Base-by-base conservation (phyloP, 1,140 invertebrate genomes). In the Sitophilus oryzae region DNA sequence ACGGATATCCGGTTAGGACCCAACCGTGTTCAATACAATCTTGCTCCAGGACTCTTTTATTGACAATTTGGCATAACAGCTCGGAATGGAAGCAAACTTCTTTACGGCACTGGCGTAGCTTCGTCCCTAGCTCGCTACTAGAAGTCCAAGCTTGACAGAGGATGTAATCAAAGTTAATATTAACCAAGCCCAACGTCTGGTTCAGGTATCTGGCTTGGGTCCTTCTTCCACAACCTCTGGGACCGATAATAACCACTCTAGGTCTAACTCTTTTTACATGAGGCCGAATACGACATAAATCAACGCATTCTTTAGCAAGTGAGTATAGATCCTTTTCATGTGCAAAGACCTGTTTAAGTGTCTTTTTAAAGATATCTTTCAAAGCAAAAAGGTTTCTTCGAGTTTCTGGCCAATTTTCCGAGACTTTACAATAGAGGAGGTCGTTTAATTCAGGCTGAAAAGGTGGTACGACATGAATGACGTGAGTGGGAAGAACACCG, bases 1-100 rank as follows among this genome's bases (percentile, higher is more conserved):
- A 71, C 0, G 80, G 79, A 62, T 76, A 83, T 3, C 75, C 76
- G 9, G 75, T 79, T 21, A 84, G 62, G 16, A 84, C 72, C 80
- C 80, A 84, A 0, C 82, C 82, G 35, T 73, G 68, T 30, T 75
- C 73, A 11, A 81, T 62, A 60, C 78, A 81, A 50, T 82, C 79
- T 52, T 76, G 49, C 65, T 77, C 59, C 45, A 78, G 59, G 40
- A 78, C 66, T 0, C 76, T 67, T 36, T 76, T 71, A 47, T 71
- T 71, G 1, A 79, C 63, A n/a, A 78, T 70, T 45, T 74, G 71
- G 1, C 72, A 67, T 15, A 73, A 66, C 5, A 79, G 50, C 14
- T 75, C 69, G 1, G 73, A 68, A 53, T 71, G 74, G 40, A 65
- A 66, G 23, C 75, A 75, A 9, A 68, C 68, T 52, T 61, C 60